A percentile compares a stretch with the other conserved stretches of the same genome.
phyloP scores from a whole-genome alignment of 2,888 invertebrate genomes.

The Drosophila vallismaia region DNA sequence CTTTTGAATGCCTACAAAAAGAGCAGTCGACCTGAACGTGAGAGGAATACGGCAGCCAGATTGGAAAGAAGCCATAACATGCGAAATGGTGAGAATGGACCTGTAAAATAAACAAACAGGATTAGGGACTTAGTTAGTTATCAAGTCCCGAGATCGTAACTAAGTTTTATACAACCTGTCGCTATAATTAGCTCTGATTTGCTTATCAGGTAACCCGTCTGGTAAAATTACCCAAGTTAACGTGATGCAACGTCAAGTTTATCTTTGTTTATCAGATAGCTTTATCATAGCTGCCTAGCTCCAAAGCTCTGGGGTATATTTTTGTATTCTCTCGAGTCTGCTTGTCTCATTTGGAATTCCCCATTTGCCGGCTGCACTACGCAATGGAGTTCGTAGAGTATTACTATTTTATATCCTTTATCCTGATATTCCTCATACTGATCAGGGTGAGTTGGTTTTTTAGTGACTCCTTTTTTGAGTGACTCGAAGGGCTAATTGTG shows the following conservation, averaged over 20 bases:
- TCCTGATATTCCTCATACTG: slow-evolving; percentile 56
- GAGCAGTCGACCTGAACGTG: neutral
- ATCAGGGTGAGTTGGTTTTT: slow-evolving; percentile 54
- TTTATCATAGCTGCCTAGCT: slow-evolving; percentile 11
- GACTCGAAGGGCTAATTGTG: neutral
- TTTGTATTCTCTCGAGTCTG: neutral
- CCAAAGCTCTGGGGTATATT: slow-evolving; percentile 5
- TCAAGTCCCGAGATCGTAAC: slow-evolving; percentile 10
- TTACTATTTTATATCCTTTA: slow-evolving; percentile 61
- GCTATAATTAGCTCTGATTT: slow-evolving; percentile 41
- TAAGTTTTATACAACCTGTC: neutral
- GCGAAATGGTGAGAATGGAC: slow-evolving; percentile 23
- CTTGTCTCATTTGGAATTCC: slow-evolving; percentile 44
- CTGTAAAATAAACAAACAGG: slow-evolving; percentile 4
- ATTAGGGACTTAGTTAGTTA: neutral
- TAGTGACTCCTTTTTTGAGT: neutral
- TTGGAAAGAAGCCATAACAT: neutral
- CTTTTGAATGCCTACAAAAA: slow-evolving; percentile 16
- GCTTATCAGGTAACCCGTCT: slow-evolving; percentile 22
- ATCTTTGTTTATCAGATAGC: slow-evolving; percentile 29
- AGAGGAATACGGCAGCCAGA: neutral
- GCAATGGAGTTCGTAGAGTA: slow-evolving; percentile 60
- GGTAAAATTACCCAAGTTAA: slow-evolving; percentile 20
- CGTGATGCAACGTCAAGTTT: slow-evolving; percentile 34
- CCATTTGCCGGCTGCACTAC: slow-evolving; percentile 23